These are phyloP conservation scores for Corvus hawaiiensis DNA, from an alignment of 2,113 vertebrate genomes.

Conservation along the genomic window DNA sequence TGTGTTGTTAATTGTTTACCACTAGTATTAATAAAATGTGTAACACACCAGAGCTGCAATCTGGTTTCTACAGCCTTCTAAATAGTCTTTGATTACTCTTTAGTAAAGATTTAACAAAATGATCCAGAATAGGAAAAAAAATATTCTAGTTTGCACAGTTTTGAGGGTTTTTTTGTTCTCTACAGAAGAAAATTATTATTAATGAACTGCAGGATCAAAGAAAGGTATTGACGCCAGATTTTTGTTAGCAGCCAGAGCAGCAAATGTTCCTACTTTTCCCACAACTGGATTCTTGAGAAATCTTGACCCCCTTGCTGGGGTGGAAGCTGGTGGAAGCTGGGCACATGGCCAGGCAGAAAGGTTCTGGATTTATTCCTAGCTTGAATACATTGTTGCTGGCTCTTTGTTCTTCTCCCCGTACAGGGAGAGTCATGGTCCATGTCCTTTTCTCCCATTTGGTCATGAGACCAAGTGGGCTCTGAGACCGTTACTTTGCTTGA, in stretches of 20 bases:
- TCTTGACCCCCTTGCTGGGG: fast-evolving
- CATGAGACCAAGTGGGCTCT: background rate
- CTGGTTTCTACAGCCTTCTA: background rate
- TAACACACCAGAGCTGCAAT: background rate
- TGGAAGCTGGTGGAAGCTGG: background rate
- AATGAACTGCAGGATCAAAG: background rate
- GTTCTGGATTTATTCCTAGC: background rate
- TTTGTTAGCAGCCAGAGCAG: background rate
- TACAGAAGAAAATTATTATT: background rate
- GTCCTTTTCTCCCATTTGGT: background rate
- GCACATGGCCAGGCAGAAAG: background rate
- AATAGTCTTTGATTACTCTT: background rate
- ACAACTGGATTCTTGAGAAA: background rate
- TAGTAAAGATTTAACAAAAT: background rate
- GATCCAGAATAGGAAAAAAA: background rate
- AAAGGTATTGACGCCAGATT: background rate
- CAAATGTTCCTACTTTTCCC: background rate
- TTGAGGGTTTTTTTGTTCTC: background rate
- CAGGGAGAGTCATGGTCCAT: background rate
- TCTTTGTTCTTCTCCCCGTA: background rate
- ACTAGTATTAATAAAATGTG: background rate
- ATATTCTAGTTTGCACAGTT: background rate
- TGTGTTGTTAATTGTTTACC: background rate
- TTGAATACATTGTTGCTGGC: background rate
- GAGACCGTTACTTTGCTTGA: background rate